These are phyloP conservation scores for Rhodeus uyekii DNA, from an alignment of 2,797 vertebrate genomes.

Conservation along the genomic window DNA sequence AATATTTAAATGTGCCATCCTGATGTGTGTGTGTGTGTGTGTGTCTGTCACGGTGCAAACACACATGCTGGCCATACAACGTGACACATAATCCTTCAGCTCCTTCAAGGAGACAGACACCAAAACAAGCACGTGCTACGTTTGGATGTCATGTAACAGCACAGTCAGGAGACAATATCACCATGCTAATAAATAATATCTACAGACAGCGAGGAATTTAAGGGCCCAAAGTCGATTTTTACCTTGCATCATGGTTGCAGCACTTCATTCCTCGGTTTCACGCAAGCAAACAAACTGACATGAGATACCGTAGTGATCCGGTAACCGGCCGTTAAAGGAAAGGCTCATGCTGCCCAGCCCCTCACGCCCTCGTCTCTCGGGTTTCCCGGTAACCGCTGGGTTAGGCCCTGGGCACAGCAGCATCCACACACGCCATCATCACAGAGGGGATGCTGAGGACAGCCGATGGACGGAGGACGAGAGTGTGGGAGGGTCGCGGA, in stretches of 20 bases:
- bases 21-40: background rate
- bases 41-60: background rate
- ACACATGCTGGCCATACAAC: constrained; percentile 14
- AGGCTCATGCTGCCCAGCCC: constrained; percentile 44
- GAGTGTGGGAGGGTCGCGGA: constrained; percentile 44
- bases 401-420: constrained; percentile 70
- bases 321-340: constrained; percentile 34
- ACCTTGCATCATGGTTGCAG: constrained; percentile 85
- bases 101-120: constrained; percentile 37
- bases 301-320: constrained; percentile 58
- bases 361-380: background rate
- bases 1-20: background rate
- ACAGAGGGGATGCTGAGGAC: constrained; percentile 74
- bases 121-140: background rate
- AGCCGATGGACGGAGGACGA: constrained; percentile 51
- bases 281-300: constrained; percentile 42
- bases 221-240: constrained; percentile 46
- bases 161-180: background rate
- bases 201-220: background rate
- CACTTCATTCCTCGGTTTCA: constrained; percentile 79
- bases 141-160: background rate
- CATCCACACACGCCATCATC: constrained; percentile 73
- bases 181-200: background rate
- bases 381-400: constrained; percentile 51
- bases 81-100: constrained; percentile 32